Evolutionary conservation across 2,888 invertebrate genomes (phyloP).

Genomic region (Plebejus argus): DNA sequence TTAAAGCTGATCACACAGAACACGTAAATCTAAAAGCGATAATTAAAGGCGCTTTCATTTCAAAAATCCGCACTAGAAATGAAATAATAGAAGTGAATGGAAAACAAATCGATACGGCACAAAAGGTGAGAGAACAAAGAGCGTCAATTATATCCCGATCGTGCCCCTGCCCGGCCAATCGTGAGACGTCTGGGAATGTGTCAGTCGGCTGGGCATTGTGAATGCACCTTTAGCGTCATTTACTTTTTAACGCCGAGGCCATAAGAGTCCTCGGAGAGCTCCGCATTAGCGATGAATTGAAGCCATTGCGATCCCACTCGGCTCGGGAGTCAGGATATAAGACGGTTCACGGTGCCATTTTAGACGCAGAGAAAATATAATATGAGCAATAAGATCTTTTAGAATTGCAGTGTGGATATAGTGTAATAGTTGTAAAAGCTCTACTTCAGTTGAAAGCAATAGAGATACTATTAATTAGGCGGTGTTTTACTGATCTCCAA

Average conservation of each 20-base stretch:
- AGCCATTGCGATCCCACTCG: slow-evolving; percentile 38
- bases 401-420: background rate
- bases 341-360: background rate
- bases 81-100: slow-evolving; percentile 18
- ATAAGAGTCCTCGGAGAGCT: slow-evolving; percentile 46
- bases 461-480: no score
- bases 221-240: slow-evolving; percentile 48
- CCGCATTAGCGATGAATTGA: slow-evolving; percentile 53
- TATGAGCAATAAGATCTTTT: background rate
- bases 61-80: background rate
- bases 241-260: slow-evolving; percentile 49
- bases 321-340: background rate
- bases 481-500: no score
- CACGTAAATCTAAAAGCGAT: background rate
- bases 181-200: slow-evolving; percentile 22
- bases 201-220: slow-evolving; percentile 32
- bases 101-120: slow-evolving; percentile 10
- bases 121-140: slow-evolving; percentile 21
- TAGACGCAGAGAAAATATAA: background rate
- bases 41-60: background rate
- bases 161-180: slow-evolving; percentile 12
- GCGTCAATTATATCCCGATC: slow-evolving; percentile 20
- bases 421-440: background rate
- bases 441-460: no score
- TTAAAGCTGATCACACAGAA: background rate